Conservation (phyloP, 2,797 vertebrate genomes). For the Neosilurus hyrtlii region DNA sequence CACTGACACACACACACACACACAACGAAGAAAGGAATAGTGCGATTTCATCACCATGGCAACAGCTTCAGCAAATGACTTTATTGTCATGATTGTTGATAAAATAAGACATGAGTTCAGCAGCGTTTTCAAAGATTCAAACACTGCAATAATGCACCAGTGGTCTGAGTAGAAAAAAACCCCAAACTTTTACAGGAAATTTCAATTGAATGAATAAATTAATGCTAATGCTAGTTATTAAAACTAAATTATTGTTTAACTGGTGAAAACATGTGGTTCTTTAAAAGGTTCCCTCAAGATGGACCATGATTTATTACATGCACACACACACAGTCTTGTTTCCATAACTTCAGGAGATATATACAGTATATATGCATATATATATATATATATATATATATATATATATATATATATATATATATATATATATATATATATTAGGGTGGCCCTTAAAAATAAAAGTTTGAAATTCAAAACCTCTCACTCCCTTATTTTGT, state of each 20-base stretch:
- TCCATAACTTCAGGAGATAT: too few species aligned
- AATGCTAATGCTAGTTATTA: not conserved
- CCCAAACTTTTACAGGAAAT: not conserved
- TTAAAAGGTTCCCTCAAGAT: not conserved
- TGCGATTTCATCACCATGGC: not conserved
- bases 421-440: too few species aligned
- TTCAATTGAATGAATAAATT: not conserved
- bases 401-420: too few species aligned
- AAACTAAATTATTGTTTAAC: not conserved
- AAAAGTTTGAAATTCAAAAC: too few species aligned
- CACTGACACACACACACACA: too few species aligned
- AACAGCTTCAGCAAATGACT: not conserved
- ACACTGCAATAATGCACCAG: not conserved
- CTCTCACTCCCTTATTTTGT: too few species aligned
- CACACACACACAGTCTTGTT: slow-evolving; percentile 23
- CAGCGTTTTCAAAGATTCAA: not conserved
- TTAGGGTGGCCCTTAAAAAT: too few species aligned
- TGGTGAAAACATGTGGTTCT: not conserved
- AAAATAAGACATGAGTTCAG: not conserved
- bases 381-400: too few species aligned
- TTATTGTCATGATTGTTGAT: not conserved
- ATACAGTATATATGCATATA: too few species aligned
- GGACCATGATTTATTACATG: not conserved
- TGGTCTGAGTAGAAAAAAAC: not conserved
- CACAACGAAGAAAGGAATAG: not conserved